Evolutionary conservation across 2,113 vertebrate species (phyloP).

Genomic region (Tautogolabrus adspersus): DNA sequence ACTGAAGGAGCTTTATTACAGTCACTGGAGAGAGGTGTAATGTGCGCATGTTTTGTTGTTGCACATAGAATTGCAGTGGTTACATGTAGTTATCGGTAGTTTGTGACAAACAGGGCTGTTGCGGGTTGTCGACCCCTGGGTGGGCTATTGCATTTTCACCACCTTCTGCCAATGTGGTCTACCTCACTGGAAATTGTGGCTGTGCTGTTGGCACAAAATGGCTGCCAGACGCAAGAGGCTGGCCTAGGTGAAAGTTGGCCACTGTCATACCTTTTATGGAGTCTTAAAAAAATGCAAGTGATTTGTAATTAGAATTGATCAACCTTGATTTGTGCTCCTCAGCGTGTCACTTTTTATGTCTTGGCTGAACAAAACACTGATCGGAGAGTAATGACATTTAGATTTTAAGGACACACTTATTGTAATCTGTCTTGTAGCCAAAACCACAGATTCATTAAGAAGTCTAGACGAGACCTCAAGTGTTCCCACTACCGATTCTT

Average conservation of each 20-base stretch:
- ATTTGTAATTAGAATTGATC: neutral
- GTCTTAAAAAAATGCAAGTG: neutral
- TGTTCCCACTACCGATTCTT: slow-evolving; percentile 56
- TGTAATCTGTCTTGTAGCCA: slow-evolving; percentile 37
- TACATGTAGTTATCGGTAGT: slow-evolving; percentile 53
- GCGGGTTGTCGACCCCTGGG: slow-evolving; percentile 76
- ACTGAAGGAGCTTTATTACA: slow-evolving; percentile 27
- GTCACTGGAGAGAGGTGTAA: slow-evolving; percentile 4
- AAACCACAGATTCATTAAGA: slow-evolving; percentile 80
- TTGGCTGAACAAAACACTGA: neutral
- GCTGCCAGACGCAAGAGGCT: slow-evolving; percentile 66
- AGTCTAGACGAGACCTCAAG: slow-evolving; percentile 80
- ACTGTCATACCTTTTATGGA: slow-evolving; percentile 26
- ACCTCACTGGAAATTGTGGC: slow-evolving; percentile 75
- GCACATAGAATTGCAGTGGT: slow-evolving; percentile 33
- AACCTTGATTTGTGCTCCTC: neutral
- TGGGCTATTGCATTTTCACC: slow-evolving; percentile 73
- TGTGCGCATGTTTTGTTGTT: slow-evolving; percentile 30
- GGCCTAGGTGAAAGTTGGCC: slow-evolving; percentile 56
- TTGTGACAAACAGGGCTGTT: slow-evolving; percentile 64
- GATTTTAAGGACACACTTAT: slow-evolving; percentile 3
- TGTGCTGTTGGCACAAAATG: slow-evolving; percentile 77
- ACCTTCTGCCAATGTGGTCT: slow-evolving; percentile 80
- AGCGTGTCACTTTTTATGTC: neutral
- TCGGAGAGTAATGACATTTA: slow-evolving; percentile 1